These are phyloP conservation scores for Bembecia ichneumoniformis DNA, from an alignment of 2,888 invertebrate species.

Conservation along the genomic window DNA sequence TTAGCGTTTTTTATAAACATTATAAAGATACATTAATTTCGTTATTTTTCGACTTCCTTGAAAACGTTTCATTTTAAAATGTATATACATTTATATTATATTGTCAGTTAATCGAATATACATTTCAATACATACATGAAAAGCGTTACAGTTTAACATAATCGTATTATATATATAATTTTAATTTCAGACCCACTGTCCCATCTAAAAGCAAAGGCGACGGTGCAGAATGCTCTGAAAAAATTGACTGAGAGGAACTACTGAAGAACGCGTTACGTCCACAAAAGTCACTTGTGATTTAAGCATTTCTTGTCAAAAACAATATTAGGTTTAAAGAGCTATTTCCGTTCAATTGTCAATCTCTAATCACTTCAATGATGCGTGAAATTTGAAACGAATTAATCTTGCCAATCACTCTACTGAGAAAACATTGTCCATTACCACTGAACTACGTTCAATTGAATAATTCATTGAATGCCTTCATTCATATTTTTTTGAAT, in stretches of 20 bases:
- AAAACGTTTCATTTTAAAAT: background rate
- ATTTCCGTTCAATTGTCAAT: background rate
- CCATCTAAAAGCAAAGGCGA: slow-evolving; percentile 69
- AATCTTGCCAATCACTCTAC: background rate
- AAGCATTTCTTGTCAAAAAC: slow-evolving; percentile 50
- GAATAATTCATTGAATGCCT: too few relatives aligned
- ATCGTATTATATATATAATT: slow-evolving; percentile 8
- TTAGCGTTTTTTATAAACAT: background rate
- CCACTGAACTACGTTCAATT: too few relatives aligned
- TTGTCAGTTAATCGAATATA: background rate
- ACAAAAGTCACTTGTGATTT: slow-evolving; percentile 38
- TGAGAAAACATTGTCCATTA: too few relatives aligned
- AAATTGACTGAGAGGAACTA: slow-evolving; percentile 68
- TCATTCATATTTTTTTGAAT: too few relatives aligned
- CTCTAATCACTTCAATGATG: background rate
- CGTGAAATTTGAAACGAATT: background rate
- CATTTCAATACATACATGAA: background rate
- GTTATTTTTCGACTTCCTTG: background rate
- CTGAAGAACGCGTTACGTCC: slow-evolving; percentile 27
- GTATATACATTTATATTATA: background rate
- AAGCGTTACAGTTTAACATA: background rate
- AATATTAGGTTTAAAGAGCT: too few relatives aligned
- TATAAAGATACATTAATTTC: background rate
- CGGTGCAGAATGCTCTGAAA: slow-evolving; percentile 69
- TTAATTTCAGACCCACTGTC: slow-evolving; percentile 66